Evolutionary conservation across 1,140 invertebrate species (phyloP).

Genomic region (Popillia japonica): DNA sequence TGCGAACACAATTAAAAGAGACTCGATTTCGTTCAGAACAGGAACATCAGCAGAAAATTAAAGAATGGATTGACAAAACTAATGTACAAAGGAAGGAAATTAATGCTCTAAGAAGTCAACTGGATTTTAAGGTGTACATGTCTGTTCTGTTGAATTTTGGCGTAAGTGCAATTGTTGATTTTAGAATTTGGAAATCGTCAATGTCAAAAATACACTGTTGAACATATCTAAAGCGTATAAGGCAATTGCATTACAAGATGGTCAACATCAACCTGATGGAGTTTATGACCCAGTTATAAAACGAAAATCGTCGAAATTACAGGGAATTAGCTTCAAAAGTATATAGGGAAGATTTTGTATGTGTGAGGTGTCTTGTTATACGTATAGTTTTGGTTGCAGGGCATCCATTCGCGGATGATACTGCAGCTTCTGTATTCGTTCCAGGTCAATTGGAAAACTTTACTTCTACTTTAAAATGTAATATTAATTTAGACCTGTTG

Average conservation of each 20-base stretch:
- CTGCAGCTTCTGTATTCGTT: slow-evolving; percentile 39
- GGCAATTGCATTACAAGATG: not conserved
- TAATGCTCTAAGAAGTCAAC: slow-evolving; percentile 49
- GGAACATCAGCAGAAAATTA: slow-evolving; percentile 47
- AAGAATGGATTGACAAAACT: slow-evolving; percentile 52
- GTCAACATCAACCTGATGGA: not conserved
- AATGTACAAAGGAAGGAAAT: slow-evolving; percentile 46
- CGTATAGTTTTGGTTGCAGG: slow-evolving; percentile 45
- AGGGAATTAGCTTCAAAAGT: too few species aligned
- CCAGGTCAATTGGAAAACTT: slow-evolving; percentile 38
- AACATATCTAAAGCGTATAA: slow-evolving; percentile 40
- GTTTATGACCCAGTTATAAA: too few species aligned
- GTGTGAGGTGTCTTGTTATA: not conserved
- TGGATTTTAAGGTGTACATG: slow-evolving; percentile 47
- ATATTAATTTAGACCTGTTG: slow-evolving; percentile 37
- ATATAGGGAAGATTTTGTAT: not conserved
- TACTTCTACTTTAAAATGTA: slow-evolving; percentile 38
- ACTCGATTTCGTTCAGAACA: slow-evolving; percentile 37
- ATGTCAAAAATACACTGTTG: slow-evolving; percentile 50
- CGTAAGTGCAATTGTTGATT: slow-evolving; percentile 36
- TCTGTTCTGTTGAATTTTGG: slow-evolving; percentile 35
- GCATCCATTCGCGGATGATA: slow-evolving; percentile 44
- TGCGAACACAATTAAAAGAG: slow-evolving; percentile 49
- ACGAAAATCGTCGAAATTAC: too few species aligned
- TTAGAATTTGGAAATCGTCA: slow-evolving; percentile 54